phyloP scores from a whole-genome alignment of 2,797 vertebrate species.

The Hapalemur alaotrensis region DNA sequence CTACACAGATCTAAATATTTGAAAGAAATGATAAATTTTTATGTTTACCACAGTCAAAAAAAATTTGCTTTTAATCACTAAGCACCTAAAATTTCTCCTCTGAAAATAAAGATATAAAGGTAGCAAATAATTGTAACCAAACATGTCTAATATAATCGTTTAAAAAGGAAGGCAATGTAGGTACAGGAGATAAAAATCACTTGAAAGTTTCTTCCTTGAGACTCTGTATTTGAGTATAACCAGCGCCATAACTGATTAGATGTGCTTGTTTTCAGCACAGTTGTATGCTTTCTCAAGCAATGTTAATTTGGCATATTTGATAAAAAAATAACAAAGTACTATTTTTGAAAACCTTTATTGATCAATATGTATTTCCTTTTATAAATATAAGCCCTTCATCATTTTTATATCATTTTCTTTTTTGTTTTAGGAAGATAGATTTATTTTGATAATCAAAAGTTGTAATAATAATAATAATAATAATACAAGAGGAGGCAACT shows the following conservation, averaged over 20 bases:
- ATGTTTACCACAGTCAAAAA: background rate
- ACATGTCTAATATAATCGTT: slow-evolving; percentile 3
- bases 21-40: slow-evolving; percentile 30
- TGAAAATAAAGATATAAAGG: slow-evolving; percentile 34
- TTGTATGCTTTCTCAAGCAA: slow-evolving; percentile 1
- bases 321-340: slow-evolving; percentile 13
- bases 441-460: slow-evolving; percentile 36
- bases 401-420: background rate
- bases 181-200: background rate
- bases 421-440: background rate
- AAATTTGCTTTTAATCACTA: background rate
- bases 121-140: background rate
- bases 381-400: background rate
- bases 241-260: background rate
- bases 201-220: background rate
- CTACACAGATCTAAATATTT: slow-evolving; percentile 1
- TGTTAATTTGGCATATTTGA: background rate
- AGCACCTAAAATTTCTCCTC: slow-evolving; percentile 42
- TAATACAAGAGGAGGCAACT: slow-evolving; percentile 60
- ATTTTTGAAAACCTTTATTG: background rate
- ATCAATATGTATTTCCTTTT: slow-evolving; percentile 30
- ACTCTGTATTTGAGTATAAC: background rate
- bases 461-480: background rate
- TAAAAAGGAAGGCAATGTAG: background rate
- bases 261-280: background rate